Evolutionary conservation across 2,888 invertebrate species (phyloP), one percentile per base, ranked within the genome.

Genomic region (Synergus gifuensis): DNA sequence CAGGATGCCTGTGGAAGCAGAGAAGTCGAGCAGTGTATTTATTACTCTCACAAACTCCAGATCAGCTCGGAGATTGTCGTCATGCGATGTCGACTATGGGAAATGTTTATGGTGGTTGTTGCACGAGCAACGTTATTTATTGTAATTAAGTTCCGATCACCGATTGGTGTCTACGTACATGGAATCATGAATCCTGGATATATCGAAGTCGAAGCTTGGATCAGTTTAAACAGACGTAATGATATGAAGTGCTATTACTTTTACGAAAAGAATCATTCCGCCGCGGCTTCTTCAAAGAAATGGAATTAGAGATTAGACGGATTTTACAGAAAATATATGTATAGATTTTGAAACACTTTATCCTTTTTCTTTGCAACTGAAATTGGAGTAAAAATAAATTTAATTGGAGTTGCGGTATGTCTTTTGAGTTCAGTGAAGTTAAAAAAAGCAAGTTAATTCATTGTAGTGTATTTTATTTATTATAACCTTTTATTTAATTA

Each of bases 111-210:
- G 46, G 54, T 73, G 54, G 36, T 54, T 73, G 36, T 54, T 73
- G 73, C 73, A 73, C 73, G 73, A 73, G 28, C 9, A 54, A 54
- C 54, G 54, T 73, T 73, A 73, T 73, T 73, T 73, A 73, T 73
- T 73, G 49, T 73, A 73, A 73, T 73, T 73, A 73, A 73, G 46
- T 73, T 73, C 49, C 69, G 69, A 73, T 73, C 69, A 73, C n/a
- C 69, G 73, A 54, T 73, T 73, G 54, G 73, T 54, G 73, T 73
- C 54, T 73, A 54, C 66, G 67, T 46, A 67, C 67, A 22, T 67
- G 73, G 73, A 36, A 36, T 36, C 36, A 36, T 36, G 36, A 36
- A 54, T 73, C 36, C 54, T 42, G 28, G 54, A 60, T 28, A 67
- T 67, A 44, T 44, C n/a, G n/a, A 73, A 36, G 28, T 54, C 49